These are phyloP conservation scores for Pachymerium ferrugineum DNA, from an alignment of 2,888 invertebrate species.

Conservation along the genomic window DNA sequence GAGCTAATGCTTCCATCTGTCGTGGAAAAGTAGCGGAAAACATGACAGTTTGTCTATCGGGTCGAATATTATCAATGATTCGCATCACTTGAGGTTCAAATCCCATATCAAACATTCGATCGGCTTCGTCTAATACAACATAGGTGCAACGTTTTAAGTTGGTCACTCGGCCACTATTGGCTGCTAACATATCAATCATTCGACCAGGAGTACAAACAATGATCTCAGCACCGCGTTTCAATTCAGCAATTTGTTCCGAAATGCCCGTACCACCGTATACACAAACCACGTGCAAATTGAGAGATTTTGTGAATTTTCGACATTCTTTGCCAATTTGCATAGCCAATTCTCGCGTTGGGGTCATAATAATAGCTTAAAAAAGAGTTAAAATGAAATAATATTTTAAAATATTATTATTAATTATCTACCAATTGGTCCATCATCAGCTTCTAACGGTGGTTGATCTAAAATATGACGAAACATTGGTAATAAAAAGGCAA, in stretches of 20 bases:
- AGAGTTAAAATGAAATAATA: background rate
- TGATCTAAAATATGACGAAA: constrained; percentile 95
- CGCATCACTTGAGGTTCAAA: constrained; percentile 98
- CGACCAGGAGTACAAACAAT: constrained; percentile 98
- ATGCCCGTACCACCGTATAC: constrained; percentile 98
- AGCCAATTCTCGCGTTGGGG: constrained; percentile 94
- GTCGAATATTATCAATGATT: constrained; percentile 93
- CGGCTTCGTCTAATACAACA: constrained; percentile 96
- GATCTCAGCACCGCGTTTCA: constrained; percentile 94
- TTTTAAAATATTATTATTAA: no score
- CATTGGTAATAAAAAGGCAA: constrained; percentile 97
- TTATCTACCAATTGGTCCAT: constrained; percentile 79
- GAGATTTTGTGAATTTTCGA: constrained; percentile 83
- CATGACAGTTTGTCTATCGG: constrained; percentile 96
- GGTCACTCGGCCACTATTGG: constrained; percentile 89
- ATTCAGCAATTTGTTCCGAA: constrained; percentile 90
- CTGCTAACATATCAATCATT: constrained; percentile 99
- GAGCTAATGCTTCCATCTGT: constrained; percentile 96
- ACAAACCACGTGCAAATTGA: constrained; percentile 82
- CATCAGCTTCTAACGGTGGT: constrained; percentile 84
- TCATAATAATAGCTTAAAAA: constrained; percentile 79
- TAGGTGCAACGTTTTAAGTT: constrained; percentile 95
- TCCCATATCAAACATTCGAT: constrained; percentile 99
- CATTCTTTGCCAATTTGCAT: constrained; percentile 98
- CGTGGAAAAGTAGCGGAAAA: constrained; percentile 98